Conservation (phyloP, 2,888 invertebrate genomes). For the Drosophila multiciliata region DNA sequence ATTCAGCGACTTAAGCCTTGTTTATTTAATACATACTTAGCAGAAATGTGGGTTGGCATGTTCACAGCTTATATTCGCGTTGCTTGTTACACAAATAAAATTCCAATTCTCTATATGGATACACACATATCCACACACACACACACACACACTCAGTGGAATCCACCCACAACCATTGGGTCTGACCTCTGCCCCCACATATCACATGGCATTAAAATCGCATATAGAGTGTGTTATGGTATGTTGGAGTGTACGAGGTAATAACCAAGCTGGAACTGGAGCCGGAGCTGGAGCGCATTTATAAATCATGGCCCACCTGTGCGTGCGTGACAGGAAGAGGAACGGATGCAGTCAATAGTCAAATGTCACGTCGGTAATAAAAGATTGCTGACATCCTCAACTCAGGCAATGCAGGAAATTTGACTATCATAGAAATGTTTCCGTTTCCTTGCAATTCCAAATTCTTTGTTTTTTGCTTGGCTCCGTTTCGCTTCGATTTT, state of each 20-base stretch:
- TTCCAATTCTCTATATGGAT: neutral
- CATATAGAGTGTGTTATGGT: neutral
- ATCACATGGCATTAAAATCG: conserved; percentile 19
- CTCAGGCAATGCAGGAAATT: conserved; percentile 28
- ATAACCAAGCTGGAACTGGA: conserved; percentile 14
- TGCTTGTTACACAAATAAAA: neutral
- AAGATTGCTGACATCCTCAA: conserved; percentile 40
- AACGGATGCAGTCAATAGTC: conserved; percentile 51
- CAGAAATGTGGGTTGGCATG: conserved; percentile 11
- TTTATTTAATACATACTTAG: conserved; percentile 21
- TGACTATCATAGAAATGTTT: conserved; percentile 22
- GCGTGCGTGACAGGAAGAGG: conserved; percentile 45
- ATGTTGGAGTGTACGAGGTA: conserved; percentile 23
- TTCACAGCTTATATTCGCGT: conserved; percentile 20
- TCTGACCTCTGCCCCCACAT: conserved; percentile 25
- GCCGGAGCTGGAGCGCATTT: conserved; percentile 5
- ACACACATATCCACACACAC: conserved; percentile 2
- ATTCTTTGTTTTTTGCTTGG: conserved; percentile 22
- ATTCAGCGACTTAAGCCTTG: conserved; percentile 5
- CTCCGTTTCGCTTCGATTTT: neutral
- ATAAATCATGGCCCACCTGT: conserved; percentile 60
- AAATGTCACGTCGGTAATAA: conserved; percentile 46
- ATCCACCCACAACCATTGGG: neutral
- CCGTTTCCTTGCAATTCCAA: conserved; percentile 25
- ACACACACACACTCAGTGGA: neutral